These are phyloP conservation scores for Dermolepida albohirtum DNA, from an alignment of 2,888 invertebrate genomes.

Conservation along the genomic window DNA sequence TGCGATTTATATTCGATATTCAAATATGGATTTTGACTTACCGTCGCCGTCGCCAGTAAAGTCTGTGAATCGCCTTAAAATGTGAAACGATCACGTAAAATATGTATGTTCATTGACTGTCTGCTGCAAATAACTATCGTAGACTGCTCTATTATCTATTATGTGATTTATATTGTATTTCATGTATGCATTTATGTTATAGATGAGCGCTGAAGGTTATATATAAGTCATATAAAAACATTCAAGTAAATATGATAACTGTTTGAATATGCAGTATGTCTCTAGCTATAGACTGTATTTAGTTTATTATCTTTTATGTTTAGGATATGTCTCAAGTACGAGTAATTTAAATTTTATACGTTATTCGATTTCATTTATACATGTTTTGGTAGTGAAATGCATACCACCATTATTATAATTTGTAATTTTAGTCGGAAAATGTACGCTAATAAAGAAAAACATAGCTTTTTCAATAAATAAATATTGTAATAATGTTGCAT, in stretches of 20 bases:
- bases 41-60: conserved; percentile 7
- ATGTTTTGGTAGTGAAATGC: too few relatives aligned
- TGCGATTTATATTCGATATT: conserved; percentile 50
- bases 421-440: neutral
- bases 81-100: conserved; percentile 17
- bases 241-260: conserved; percentile 42
- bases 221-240: conserved; percentile 9
- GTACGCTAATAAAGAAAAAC: too few relatives aligned
- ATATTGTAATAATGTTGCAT: too few relatives aligned
- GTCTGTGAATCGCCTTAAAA: conserved; percentile 10
- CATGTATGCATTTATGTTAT: conserved; percentile 24
- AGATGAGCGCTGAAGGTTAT: neutral
- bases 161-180: conserved; percentile 9
- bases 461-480: too few relatives aligned
- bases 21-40: conserved; percentile 47
- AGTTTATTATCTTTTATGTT: neutral
- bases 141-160: conserved; percentile 3
- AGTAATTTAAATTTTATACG: neutral
- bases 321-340: neutral
- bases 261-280: conserved; percentile 45
- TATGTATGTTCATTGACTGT: conserved; percentile 12
- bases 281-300: conserved; percentile 3
- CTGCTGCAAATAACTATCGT: conserved; percentile 1
- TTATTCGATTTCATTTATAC: too few relatives aligned
- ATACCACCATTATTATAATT: neutral